Percentiles rank a stretch among this genome's conserved stretches.
Conservation (phyloP, 2,797 vertebrate genomes). For the Threskiornis aethiopicus region DNA sequence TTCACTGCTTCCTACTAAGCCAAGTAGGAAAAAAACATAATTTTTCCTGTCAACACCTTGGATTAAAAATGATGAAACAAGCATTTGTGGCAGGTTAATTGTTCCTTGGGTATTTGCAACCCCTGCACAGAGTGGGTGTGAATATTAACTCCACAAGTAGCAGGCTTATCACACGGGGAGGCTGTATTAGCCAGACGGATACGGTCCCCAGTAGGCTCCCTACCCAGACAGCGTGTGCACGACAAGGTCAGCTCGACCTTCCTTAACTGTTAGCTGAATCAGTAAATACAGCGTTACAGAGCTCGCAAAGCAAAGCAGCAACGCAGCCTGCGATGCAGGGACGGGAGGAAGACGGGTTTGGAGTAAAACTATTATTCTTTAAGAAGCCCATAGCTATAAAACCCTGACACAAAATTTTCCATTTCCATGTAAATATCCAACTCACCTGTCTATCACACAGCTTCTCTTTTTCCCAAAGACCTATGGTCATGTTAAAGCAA, state of each 20-base stretch:
- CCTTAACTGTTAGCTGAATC: slow-evolving; percentile 11
- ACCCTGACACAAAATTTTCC: not conserved
- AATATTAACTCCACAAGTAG: slow-evolving; percentile 31
- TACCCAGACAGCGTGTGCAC: not conserved
- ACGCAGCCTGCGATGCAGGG: not conserved
- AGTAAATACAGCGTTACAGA: not conserved
- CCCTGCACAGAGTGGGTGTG: slow-evolving; percentile 21
- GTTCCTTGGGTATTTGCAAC: slow-evolving; percentile 10
- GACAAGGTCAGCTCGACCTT: slow-evolving; percentile 69
- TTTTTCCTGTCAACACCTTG: not conserved
- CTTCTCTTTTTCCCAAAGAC: not conserved
- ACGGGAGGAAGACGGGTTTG: not conserved
- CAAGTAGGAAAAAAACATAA: not conserved
- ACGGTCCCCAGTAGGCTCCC: slow-evolving; percentile 14
- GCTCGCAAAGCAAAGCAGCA: not conserved
- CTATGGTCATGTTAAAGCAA: not conserved
- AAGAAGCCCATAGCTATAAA: not conserved
- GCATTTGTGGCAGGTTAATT: slow-evolving; percentile 47
- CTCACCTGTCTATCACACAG: not conserved
- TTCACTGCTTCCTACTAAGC: not conserved
- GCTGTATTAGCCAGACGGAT: not conserved
- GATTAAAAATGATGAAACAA: slow-evolving; percentile 49
- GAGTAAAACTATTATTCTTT: not conserved
- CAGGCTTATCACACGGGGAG: not conserved
- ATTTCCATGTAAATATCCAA: not conserved